Conservation (phyloP, 2,797 vertebrate species). For the Garrulus glandarius region DNA sequence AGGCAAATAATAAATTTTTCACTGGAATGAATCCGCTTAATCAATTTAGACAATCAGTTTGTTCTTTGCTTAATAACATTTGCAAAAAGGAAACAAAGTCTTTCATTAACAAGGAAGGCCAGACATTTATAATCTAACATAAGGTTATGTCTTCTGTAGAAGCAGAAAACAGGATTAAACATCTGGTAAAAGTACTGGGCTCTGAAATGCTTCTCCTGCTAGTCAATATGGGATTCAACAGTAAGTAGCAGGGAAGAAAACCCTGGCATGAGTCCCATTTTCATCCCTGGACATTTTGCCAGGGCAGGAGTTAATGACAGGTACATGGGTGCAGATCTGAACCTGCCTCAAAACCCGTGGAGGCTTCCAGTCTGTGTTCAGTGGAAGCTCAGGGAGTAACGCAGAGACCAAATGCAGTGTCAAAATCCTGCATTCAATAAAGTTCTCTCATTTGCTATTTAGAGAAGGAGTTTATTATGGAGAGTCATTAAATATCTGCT, state of each 20-base stretch:
- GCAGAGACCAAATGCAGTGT: fast-evolving
- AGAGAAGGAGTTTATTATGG: slow-evolving; percentile 9
- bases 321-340: neutral
- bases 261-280: neutral
- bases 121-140: slow-evolving; percentile 44
- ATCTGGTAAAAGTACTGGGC: slow-evolving; percentile 40
- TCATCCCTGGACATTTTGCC: neutral
- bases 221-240: neutral
- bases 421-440: neutral
- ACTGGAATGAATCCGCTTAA: slow-evolving; percentile 70
- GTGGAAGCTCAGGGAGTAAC: neutral
- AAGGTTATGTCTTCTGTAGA: slow-evolving; percentile 19
- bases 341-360: fast-evolving
- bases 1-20: slow-evolving; percentile 72
- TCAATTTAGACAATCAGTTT: slow-evolving; percentile 76
- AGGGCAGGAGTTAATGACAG: neutral
- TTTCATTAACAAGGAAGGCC: slow-evolving; percentile 63
- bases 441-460: slow-evolving; percentile 6
- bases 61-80: slow-evolving; percentile 74
- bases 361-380: neutral
- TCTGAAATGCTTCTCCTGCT: neutral
- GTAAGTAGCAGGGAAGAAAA: neutral
- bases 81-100: slow-evolving; percentile 66
- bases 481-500: slow-evolving; percentile 34
- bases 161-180: slow-evolving; percentile 49